A percentile compares a stretch with the other conserved stretches of the same genome.
phyloP scores from a whole-genome alignment of 2,888 invertebrate species.

The Tetanocera ferruginea region DNA sequence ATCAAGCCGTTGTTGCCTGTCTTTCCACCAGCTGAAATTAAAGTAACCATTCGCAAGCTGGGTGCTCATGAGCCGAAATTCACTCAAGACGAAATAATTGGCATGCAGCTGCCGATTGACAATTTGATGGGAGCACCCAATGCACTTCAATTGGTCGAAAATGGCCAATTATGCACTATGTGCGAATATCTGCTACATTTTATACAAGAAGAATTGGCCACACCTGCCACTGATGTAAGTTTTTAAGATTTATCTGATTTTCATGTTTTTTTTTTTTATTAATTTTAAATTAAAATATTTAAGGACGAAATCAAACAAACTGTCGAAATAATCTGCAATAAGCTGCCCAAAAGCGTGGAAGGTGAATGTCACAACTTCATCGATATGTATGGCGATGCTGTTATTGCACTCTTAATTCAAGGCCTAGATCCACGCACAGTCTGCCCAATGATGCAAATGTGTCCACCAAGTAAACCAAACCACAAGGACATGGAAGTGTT shows the following conservation, averaged over 20 bases:
- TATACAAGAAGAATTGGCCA: slow-evolving; percentile 80
- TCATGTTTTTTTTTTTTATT: background rate
- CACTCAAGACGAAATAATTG: slow-evolving; percentile 61
- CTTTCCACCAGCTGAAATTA: slow-evolving; percentile 69
- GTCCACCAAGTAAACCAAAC: slow-evolving; percentile 72
- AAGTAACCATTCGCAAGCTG: slow-evolving; percentile 61
- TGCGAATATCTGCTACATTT: slow-evolving; percentile 88
- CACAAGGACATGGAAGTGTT: slow-evolving; percentile 73
- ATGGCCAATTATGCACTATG: slow-evolving; percentile 76
- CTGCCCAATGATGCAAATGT: slow-evolving; percentile 81
- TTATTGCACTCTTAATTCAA: slow-evolving; percentile 83
- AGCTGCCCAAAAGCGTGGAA: slow-evolving; percentile 75
- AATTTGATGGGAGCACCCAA: slow-evolving; percentile 67
- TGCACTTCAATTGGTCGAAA: slow-evolving; percentile 64
- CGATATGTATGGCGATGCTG: slow-evolving; percentile 82
- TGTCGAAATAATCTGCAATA: slow-evolving; percentile 79
- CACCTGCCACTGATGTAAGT: slow-evolving; percentile 77
- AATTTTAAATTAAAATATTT: slow-evolving; percentile 44
- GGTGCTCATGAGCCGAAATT: slow-evolving; percentile 64
- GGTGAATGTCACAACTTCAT: slow-evolving; percentile 82
- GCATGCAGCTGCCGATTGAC: slow-evolving; percentile 73
- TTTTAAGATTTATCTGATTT: background rate
- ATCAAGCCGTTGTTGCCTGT: slow-evolving; percentile 76
- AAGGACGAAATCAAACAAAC: slow-evolving; percentile 78
- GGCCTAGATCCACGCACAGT: slow-evolving; percentile 67